Base-by-base conservation (phyloP, 2,888 invertebrate genomes). In the Gymnosoma rotundatum region DNA sequence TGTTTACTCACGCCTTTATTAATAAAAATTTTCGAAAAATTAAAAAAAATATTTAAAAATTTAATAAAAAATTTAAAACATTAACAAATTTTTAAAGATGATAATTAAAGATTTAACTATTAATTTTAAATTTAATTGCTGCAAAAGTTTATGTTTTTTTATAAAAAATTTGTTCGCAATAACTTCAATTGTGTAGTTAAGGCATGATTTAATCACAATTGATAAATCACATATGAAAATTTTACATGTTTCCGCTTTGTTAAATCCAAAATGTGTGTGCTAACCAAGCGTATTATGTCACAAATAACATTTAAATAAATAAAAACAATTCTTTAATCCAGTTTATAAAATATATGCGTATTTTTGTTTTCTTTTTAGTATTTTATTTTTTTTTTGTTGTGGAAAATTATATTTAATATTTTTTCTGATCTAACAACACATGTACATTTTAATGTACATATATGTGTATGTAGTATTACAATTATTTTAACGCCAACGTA, bases 231-330 rank as follows among this genome's bases (percentile, higher is more conserved):
- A 60, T 73, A 60, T 54, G 73, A 60, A 60, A 79, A 52, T 79
- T 79, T 73, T 52, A 79, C 66, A 73, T 79, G 52, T 58, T 79
- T 79, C 79, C 73, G 73, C 73, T 67, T 73, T 79, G 73, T 79
- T 73, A 73, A 73, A 52, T 38, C 32, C n/a, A n/a, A 60, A 66
- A 42, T 52, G 20, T 64, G 42, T 50, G 7, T 12, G 18, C 38
- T 52, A 78, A 69, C 61, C 76, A 52, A 50, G 58, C 78, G 48
- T 66, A 25, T 67, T 66, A 66, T 79, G 79, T 73, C 73, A 60
- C 79, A 69, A 69, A 76, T 52, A 36, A 18, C 66, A 79, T 25
- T 50, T 58, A 42, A 79, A 50, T 36, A 50, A 52, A 64, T 38
- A 18, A 58, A 50, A 64, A 72, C 7, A 78, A 58, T 72, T 16